Evolutionary conservation across 1,140 invertebrate genomes (phyloP).

Genomic region (Penaeus japonicus): DNA sequence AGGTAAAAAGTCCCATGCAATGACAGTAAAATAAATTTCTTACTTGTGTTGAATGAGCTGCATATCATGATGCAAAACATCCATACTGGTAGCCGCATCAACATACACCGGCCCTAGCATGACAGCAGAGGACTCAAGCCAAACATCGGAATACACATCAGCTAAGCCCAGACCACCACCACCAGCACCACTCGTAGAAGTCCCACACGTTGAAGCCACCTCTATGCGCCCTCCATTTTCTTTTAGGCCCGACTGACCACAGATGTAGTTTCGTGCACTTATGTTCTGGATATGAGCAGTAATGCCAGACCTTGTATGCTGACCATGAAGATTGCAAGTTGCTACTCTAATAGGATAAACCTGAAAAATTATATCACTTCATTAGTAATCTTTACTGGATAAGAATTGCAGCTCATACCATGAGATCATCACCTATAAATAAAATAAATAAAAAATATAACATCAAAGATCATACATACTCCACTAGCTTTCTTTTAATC

Average conservation of each 20-base stretch:
- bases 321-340: conserved; percentile 93
- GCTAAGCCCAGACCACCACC: background rate
- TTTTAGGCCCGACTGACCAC: conserved; percentile 15
- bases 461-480: too few relatives aligned
- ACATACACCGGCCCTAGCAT: conserved; percentile 88
- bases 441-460: too few relatives aligned
- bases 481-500: too few relatives aligned
- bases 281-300: conserved; percentile 87
- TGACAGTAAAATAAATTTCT: background rate
- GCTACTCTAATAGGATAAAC: conserved; percentile 85
- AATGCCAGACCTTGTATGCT: conserved; percentile 86
- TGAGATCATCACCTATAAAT: too few relatives aligned
- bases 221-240: conserved; percentile 20
- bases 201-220: conserved; percentile 39
- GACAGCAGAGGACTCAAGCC: conserved; percentile 93
- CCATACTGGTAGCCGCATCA: conserved; percentile 84
- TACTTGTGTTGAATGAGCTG: conserved; percentile 53
- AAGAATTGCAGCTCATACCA: too few relatives aligned
- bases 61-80: conserved; percentile 55
- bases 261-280: conserved; percentile 66
- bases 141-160: conserved; percentile 65
- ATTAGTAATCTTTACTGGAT: background rate
- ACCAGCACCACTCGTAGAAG: conserved; percentile 33
- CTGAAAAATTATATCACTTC: conserved; percentile 63
- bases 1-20: too few relatives aligned